Base-by-base conservation (phyloP, 30 jellyfish, hydroid and myxozoan genomes). In the Haliclystus octoradiatus region DNA sequence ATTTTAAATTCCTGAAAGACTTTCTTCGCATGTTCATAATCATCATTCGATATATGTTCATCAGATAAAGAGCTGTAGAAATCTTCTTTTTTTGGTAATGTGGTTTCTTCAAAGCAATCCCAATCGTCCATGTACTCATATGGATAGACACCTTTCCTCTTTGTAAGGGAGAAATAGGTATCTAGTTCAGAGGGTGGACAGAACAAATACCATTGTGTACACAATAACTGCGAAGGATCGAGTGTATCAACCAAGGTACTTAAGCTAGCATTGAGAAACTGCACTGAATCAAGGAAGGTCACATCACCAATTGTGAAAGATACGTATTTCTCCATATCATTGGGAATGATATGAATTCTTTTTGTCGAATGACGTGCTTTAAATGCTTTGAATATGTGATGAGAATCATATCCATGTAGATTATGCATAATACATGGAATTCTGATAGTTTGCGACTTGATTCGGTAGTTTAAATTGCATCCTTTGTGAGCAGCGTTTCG, bases 41-140 rank as follows among this genome's bases (percentile, higher is more conserved):
- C 85, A 0, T 30, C 47, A 33, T 62, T 77, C 19, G 76, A 28
- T 24, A 72, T 61, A 1, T 62, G 49, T 15, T 61, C 32, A 1
- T 30, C 71, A 73, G 57, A 28, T 1, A 74, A 75, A 13, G 64
- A 31, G 15, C 63, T 61, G 70, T 28, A 74, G 51, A 74, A 74
- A 2, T 2, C 79, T 29, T 75, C 88, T 40, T 35, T 65, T 64
- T 73, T n/a, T 50, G 88, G 88, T 31, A 75, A 73, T 32, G 28
- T 22, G 25, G 74, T 64, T 75, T 26, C 74, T n/a, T n/a, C n/a
- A 46, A 75, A 65, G 24, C 52, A 31, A 0, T 31, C 46, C 13
- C 30, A 40, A 40, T 74, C 26, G 80, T 72, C 81, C 86, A 80
- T 73, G 27, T 30, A n/a, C n/a, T n/a, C n/a, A n/a, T n/a, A n/a